Evolutionary conservation across 2,113 vertebrate genomes (phyloP).

Genomic region (Corvus hawaiiensis): DNA sequence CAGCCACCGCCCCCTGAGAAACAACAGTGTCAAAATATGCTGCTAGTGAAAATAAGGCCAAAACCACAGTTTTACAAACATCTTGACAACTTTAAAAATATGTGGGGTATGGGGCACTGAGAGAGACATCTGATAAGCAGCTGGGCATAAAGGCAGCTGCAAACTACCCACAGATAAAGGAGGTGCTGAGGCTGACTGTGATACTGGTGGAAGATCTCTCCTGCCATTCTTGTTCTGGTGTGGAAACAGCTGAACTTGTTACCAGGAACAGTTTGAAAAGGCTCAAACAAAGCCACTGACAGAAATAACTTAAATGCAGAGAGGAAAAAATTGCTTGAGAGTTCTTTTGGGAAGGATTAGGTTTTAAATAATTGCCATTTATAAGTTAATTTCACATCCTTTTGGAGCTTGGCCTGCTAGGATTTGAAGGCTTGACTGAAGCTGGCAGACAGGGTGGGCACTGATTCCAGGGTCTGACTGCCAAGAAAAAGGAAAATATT

Average conservation of each 20-base stretch:
- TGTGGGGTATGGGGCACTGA: neutral
- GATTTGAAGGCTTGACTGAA: constrained; percentile 33
- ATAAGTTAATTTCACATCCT: constrained; percentile 62
- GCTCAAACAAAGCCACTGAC: neutral
- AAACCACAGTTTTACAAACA: neutral
- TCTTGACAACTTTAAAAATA: neutral
- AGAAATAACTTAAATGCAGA: constrained; percentile 14
- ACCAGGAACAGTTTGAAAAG: neutral
- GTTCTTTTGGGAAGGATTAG: constrained; percentile 47
- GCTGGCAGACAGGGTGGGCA: constrained; percentile 28
- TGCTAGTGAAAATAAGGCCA: neutral
- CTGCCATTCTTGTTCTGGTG: neutral
- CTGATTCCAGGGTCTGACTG: constrained; percentile 25
- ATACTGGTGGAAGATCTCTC: neutral
- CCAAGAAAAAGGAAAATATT: constrained; percentile 59
- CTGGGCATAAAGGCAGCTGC: neutral
- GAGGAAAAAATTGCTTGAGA: constrained; percentile 34
- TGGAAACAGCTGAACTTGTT: neutral
- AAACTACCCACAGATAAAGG: neutral
- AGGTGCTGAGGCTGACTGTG: neutral
- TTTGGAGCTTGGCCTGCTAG: constrained; percentile 52
- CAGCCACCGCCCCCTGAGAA: neutral
- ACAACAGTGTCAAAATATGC: rapidly evolving
- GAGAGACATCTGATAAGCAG: neutral
- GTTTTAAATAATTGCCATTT: constrained; percentile 61